These are phyloP conservation scores for Eilema griseolum DNA, from an alignment of 2,888 invertebrate species.

Conservation along the genomic window DNA sequence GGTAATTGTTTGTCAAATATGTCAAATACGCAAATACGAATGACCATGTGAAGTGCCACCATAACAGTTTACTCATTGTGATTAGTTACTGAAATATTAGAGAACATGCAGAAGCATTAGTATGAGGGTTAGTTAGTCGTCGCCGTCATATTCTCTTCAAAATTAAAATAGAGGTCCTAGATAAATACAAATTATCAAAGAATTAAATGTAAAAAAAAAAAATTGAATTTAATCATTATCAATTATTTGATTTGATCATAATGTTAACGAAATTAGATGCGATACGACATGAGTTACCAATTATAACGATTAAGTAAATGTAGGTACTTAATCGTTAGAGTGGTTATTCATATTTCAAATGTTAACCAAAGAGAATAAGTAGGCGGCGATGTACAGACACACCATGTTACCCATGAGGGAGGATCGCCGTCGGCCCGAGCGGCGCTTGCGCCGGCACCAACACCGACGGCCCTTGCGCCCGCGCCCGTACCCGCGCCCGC, in stretches of 20 bases:
- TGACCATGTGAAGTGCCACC: too few species aligned
- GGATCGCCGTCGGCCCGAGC: slow-evolving; percentile 79
- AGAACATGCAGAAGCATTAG: slow-evolving; percentile 78
- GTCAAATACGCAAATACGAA: too few species aligned
- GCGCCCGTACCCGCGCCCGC: slow-evolving; percentile 78
- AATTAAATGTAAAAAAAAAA: not conserved
- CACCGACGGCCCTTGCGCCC: slow-evolving; percentile 73
- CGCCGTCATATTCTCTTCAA: slow-evolving; percentile 70
- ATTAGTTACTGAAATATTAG: slow-evolving; percentile 43
- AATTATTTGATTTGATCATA: not conserved
- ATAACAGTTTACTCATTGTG: not conserved
- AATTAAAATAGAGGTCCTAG: not conserved
- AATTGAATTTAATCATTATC: not conserved
- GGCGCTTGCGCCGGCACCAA: slow-evolving; percentile 80
- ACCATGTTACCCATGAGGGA: slow-evolving; percentile 85
- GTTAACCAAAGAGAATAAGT: slow-evolving; percentile 65
- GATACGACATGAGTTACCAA: too few species aligned
- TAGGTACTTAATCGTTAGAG: too few species aligned
- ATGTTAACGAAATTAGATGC: too few species aligned
- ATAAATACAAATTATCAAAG: not conserved
- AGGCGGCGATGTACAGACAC: slow-evolving; percentile 77
- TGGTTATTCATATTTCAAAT: not conserved
- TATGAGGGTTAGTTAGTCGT: slow-evolving; percentile 79
- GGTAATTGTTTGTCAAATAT: too few species aligned
- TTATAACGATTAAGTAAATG: too few species aligned